Percentiles rank a stretch among this genome's conserved stretches.
Evolutionary conservation across 2,113 vertebrate genomes (phyloP).

Genomic region (Coregonus clupeaformis): DNA sequence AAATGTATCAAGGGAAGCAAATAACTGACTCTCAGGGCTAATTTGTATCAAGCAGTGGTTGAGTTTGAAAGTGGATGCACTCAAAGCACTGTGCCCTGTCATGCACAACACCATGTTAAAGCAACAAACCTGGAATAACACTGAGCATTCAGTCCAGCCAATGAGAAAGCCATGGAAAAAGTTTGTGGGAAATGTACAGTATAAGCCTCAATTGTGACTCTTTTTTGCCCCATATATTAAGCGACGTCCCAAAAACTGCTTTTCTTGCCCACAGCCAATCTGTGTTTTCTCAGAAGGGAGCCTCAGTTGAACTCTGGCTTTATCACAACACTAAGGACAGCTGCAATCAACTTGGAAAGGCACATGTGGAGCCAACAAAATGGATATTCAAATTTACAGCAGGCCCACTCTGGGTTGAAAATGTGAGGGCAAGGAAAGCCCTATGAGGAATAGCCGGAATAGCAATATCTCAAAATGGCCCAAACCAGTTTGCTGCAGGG

Average conservation of each 20-base stretch:
- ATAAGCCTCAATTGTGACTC: conserved; percentile 49
- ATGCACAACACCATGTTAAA: conserved; percentile 62
- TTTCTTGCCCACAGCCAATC: neutral
- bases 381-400: conserved; percentile 50
- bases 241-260: conserved; percentile 2
- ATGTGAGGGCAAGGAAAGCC: conserved; percentile 36
- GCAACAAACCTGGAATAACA: conserved; percentile 49
- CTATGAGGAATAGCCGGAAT: conserved; percentile 73
- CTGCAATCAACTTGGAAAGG: conserved; percentile 23
- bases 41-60: conserved; percentile 49
- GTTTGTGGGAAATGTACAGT: conserved; percentile 68
- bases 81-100: conserved; percentile 51
- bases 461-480: conserved; percentile 83
- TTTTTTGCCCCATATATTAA: conserved; percentile 10
- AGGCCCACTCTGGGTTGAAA: conserved; percentile 32
- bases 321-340: conserved; percentile 15
- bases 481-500: conserved; percentile 96
- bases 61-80: conserved; percentile 53
- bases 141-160: conserved; percentile 55
- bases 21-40: conserved; percentile 52
- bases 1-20: conserved; percentile 60
- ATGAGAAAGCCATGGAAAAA: conserved; percentile 68
- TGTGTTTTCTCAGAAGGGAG: conserved; percentile 3
- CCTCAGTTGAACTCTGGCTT: conserved; percentile 9
- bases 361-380: conserved; percentile 32